Conservation (phyloP, 2,113 vertebrate genomes). For the Anarhynchus alexandrinus region DNA sequence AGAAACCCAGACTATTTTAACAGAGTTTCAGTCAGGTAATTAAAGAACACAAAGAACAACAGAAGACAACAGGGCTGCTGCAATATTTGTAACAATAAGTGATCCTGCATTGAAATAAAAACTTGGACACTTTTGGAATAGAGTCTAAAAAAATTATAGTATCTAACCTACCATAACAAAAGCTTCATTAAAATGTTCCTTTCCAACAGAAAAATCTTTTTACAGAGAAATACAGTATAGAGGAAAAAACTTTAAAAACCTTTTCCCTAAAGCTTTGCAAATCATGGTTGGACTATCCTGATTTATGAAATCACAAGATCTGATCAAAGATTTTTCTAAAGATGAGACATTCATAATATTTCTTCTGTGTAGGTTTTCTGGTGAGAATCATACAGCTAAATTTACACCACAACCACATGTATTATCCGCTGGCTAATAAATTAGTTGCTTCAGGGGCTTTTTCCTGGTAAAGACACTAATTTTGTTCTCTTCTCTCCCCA, state of each 20-base stretch:
- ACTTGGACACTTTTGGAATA: neutral
- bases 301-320: neutral
- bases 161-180: neutral
- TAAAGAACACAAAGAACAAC: neutral
- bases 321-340: neutral
- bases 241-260: neutral
- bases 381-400: neutral
- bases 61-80: neutral
- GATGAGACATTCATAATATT: neutral
- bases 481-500: neutral
- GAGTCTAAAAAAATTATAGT: neutral
- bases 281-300: neutral
- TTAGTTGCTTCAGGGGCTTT: neutral
- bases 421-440: neutral
- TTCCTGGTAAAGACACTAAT: neutral
- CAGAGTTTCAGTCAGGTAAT: neutral
- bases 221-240: neutral
- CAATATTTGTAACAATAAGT: neutral
- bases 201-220: neutral
- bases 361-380: neutral
- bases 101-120: neutral
- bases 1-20: neutral
- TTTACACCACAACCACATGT: neutral
- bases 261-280: neutral
- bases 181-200: neutral